Percentiles rank a stretch among this genome's conserved stretches.
These are phyloP conservation scores for Chaetodon trifascialis DNA, from an alignment of 2,113 vertebrate genomes.

Conservation along the genomic window DNA sequence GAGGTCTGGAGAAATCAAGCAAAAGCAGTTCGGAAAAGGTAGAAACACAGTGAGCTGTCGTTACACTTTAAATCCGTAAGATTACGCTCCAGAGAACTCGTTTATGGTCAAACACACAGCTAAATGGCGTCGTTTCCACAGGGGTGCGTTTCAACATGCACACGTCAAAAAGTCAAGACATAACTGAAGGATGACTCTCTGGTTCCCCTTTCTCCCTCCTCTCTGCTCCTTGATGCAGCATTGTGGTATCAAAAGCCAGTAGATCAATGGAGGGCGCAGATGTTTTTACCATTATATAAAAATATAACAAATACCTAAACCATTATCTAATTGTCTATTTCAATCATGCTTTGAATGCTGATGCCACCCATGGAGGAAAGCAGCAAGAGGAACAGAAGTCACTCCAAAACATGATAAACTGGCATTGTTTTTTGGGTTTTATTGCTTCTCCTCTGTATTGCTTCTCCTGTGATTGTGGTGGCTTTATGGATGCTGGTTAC, in stretches of 20 bases:
- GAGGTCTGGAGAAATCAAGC: slow-evolving; percentile 29
- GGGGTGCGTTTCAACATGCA: not conserved
- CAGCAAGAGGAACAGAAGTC: not conserved
- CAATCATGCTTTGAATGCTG: not conserved
- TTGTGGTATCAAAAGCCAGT: not conserved
- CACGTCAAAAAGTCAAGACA: not conserved
- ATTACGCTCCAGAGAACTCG: slow-evolving; percentile 12
- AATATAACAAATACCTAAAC: not conserved
- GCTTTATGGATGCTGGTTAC: not conserved
- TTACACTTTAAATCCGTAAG: slow-evolving; percentile 22
- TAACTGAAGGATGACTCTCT: not conserved
- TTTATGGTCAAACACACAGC: slow-evolving; percentile 19
- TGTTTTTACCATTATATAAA: not conserved
- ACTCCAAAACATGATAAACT: not conserved
- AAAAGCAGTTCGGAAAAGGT: slow-evolving; percentile 12
- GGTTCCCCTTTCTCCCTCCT: not conserved
- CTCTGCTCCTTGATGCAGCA: too few species aligned
- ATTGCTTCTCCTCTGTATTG: too few species aligned
- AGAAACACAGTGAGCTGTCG: slow-evolving; percentile 1
- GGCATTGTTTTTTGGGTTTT: not conserved
- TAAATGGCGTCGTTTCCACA: slow-evolving; percentile 1
- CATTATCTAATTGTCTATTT: not conserved
- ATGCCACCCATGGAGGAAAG: not conserved
- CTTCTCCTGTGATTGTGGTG: not conserved
- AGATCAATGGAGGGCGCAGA: not conserved